phyloP scores from a whole-genome alignment of 2,888 invertebrate genomes.

The Ormyrus labotus region DNA sequence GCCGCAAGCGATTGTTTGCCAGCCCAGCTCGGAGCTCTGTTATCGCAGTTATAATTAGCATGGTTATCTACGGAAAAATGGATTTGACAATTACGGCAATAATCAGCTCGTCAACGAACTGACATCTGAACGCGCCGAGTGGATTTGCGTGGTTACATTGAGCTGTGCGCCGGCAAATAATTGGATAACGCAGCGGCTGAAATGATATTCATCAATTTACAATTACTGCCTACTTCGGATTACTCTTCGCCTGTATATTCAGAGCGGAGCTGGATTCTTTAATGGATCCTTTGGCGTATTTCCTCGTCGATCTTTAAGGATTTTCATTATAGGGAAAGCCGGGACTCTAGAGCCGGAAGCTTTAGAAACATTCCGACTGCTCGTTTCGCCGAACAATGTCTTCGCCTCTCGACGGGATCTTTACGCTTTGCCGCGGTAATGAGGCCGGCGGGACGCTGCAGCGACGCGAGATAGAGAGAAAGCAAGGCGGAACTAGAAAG shows the following conservation, averaged over 20 bases:
- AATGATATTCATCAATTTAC: too few relatives aligned
- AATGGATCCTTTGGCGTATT: background rate
- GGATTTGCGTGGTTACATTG: too few relatives aligned
- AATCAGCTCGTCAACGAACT: background rate
- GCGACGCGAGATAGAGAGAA: conserved; percentile 36
- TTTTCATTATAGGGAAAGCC: conserved; percentile 45
- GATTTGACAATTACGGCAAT: background rate
- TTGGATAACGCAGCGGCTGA: too few relatives aligned
- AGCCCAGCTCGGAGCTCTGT: background rate
- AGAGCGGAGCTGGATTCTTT: background rate
- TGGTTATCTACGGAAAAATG: too few relatives aligned
- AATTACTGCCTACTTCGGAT: too few relatives aligned
- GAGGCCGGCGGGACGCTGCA: conserved; percentile 57
- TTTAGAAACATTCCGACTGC: conserved; percentile 64
- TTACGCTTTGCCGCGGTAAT: conserved; percentile 65
- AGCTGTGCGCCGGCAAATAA: too few relatives aligned
- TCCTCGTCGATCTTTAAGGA: conserved; percentile 30
- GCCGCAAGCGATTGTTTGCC: conserved; percentile 10
- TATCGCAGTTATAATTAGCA: conserved; percentile 17
- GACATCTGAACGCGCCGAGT: too few relatives aligned
- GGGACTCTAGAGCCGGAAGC: conserved; percentile 58
- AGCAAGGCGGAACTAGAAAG: conserved; percentile 15
- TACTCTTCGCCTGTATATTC: background rate
- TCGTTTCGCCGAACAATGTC: conserved; percentile 63
- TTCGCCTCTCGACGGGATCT: conserved; percentile 62